phyloP scores from a whole-genome alignment of 2,888 invertebrate genomes.

The Aquatica leii region DNA sequence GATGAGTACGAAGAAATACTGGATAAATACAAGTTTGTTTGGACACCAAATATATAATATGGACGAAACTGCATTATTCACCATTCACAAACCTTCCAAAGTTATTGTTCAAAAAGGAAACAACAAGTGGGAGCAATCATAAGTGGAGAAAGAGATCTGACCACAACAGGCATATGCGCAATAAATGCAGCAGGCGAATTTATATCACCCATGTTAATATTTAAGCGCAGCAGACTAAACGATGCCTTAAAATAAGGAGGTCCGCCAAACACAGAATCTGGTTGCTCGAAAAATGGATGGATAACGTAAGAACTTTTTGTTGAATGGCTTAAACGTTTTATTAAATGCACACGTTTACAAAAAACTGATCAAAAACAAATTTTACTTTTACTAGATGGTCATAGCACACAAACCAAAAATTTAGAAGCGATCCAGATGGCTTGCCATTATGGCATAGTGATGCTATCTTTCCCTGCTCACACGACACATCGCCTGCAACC shows the following conservation, averaged over 20 bases:
- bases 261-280: constrained; percentile 8
- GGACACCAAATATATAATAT: constrained; percentile 46
- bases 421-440: constrained; percentile 11
- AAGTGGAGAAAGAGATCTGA: constrained; percentile 53
- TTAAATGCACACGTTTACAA: not conserved
- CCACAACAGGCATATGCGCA: constrained; percentile 50
- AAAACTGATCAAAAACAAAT: not conserved
- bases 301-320: constrained; percentile 17
- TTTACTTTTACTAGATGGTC: constrained; percentile 17
- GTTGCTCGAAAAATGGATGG: constrained; percentile 10
- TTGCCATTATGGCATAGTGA: constrained; percentile 11
- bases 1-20: constrained; percentile 41
- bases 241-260: constrained; percentile 10
- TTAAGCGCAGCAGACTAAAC: not conserved
- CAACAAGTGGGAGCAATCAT: constrained; percentile 54
- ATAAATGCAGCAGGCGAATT: constrained; percentile 50
- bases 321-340: constrained; percentile 22
- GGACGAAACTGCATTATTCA: constrained; percentile 53
- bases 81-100: constrained; percentile 51
- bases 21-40: constrained; percentile 12
- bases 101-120: constrained; percentile 50
- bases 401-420: constrained; percentile 11
- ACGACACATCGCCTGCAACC: constrained; percentile 14
- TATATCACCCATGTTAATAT: constrained; percentile 29
- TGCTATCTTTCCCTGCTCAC: constrained; percentile 18